A percentile compares a stretch with the other conserved stretches of the same genome.
phyloP scores from a whole-genome alignment of 2,888 invertebrate species.

The Acrocyrtus sp. region DNA sequence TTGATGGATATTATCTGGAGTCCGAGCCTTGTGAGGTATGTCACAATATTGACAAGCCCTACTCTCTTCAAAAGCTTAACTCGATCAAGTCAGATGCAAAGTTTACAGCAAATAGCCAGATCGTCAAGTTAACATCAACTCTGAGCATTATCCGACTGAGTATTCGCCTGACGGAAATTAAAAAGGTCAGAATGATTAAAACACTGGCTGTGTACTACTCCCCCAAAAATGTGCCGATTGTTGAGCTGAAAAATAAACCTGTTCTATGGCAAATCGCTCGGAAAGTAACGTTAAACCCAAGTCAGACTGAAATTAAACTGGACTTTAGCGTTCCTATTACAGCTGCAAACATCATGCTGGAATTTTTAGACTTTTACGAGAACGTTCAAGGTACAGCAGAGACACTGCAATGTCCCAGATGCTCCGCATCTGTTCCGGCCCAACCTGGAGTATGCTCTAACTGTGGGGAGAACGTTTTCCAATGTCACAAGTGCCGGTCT shows the following conservation, averaged over 20 bases:
- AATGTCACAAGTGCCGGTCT: constrained; percentile 98
- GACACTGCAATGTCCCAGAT: constrained; percentile 94
- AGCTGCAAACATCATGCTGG: constrained; percentile 98
- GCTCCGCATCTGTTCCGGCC: constrained; percentile 95
- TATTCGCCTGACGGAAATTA: constrained; percentile 92
- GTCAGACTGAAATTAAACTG: constrained; percentile 95
- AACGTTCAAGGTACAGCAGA: constrained; percentile 93
- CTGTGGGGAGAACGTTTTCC: constrained; percentile 98
- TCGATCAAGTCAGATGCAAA: constrained; percentile 96
- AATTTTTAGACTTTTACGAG: constrained; percentile 97
- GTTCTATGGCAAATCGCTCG: constrained; percentile 98
- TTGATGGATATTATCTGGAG: constrained; percentile 96
- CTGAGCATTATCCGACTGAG: constrained; percentile 95
- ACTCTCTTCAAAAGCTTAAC: constrained; percentile 89
- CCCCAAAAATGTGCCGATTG: constrained; percentile 94
- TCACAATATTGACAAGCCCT: constrained; percentile 95
- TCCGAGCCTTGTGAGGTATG: constrained; percentile 98
- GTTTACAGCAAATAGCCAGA: constrained; percentile 97
- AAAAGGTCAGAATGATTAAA: constrained; percentile 96
- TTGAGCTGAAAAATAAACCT: constrained; percentile 95
- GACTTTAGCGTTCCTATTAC: constrained; percentile 97
- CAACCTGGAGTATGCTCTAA: constrained; percentile 97
- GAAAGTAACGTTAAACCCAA: constrained; percentile 87
- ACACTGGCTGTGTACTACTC: constrained; percentile 97
- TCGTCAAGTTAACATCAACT: constrained; percentile 93